Base-by-base conservation (phyloP, 1,140 invertebrate genomes). In the Carposina sasakii region DNA sequence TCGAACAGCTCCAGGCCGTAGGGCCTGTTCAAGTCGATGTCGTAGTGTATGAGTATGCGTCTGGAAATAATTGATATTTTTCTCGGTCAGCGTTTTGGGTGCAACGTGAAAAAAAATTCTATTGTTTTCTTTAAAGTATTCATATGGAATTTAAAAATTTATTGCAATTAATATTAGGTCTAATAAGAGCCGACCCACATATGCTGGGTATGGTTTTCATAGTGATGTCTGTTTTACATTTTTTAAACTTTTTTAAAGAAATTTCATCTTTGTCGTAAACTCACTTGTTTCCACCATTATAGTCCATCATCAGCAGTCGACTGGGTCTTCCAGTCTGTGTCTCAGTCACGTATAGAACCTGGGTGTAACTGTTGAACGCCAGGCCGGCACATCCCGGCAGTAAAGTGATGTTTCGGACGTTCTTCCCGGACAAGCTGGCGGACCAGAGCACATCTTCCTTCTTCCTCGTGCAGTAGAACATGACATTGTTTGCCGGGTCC, bases 331-430 rank as follows among this genome's bases (percentile, higher is more conserved):
- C n/a, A n/a, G n/a, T n/a, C 2, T 51, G 53, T 30, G 89, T 77
- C 67, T 94, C 92, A 0, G 88, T 85, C 72, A 90, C 92, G 66
- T 94, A 96, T 1, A 96, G 61, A 28, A 85, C 64, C 49, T 87
- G 83, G 48, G 87, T 89, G 48, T 90, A 86, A 39, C 88, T 81
- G 83, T 95, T 93, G 23, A 89, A 85, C 0, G 91, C 85, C 0
- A 96, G 54, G 0, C 91, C 91, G 1, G 86, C 87, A 10, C 94
- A 89, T 63, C 89, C 63, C 0, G 43, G 21, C 0, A 63, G 51
- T 0, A 54, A 47, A 0, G 52, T 49, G 22, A 77, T 28, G 31
- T 71, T 57, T 0, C 37, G 17, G 1, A 54, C 41, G 4, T 52
- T 16, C 1, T 49, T 39, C 0, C 74, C 76, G 6, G 48, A 41